Evolutionary conservation across 2,113 vertebrate genomes (phyloP).

Genomic region (Leuciscus idus): DNA sequence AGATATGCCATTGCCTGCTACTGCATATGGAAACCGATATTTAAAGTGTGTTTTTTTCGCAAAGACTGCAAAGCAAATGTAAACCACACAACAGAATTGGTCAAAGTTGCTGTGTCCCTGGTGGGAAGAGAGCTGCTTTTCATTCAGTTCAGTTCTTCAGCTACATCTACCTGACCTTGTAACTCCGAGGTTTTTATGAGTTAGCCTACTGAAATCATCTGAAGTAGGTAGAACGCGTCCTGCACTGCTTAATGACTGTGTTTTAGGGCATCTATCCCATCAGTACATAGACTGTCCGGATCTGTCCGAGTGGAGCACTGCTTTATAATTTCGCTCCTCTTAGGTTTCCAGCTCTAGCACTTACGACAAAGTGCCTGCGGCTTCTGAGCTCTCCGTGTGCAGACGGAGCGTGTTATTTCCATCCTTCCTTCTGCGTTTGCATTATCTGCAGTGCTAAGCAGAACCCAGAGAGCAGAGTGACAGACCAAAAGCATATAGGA

Average conservation of each 20-base stretch:
- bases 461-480: constrained; percentile 13
- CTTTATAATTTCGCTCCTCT: constrained; percentile 62
- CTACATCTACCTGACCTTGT: constrained; percentile 1
- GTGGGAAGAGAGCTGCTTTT: not conserved
- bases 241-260: constrained; percentile 54
- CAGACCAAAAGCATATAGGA: constrained; percentile 30
- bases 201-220: constrained; percentile 32
- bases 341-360: constrained; percentile 55
- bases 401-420: constrained; percentile 52
- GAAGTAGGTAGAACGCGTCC: not conserved
- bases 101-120: not conserved
- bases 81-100: not conserved
- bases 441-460: constrained; percentile 30
- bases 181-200: constrained; percentile 29
- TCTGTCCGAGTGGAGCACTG: constrained; percentile 39
- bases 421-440: constrained; percentile 44
- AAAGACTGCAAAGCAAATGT: not conserved
- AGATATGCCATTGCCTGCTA: not conserved
- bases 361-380: constrained; percentile 58
- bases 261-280: constrained; percentile 44
- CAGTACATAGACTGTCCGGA: constrained; percentile 39
- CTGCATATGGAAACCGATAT: not conserved
- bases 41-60: not conserved
- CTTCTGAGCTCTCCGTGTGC: constrained; percentile 36
- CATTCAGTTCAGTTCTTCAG: not conserved